Base-by-base conservation (phyloP, 2,113 vertebrate species). In the Hippocampus zosterae region DNA sequence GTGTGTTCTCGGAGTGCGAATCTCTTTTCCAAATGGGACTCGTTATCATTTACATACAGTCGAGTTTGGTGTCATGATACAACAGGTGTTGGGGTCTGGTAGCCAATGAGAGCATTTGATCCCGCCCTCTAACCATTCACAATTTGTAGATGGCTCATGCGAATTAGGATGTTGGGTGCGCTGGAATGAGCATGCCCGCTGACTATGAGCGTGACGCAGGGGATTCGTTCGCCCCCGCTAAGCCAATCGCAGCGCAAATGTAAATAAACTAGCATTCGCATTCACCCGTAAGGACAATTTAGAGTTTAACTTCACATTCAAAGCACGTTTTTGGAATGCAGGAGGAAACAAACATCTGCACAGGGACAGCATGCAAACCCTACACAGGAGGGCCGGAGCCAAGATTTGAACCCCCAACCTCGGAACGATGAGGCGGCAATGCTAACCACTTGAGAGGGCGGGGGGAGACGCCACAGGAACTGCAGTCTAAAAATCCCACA, bases 1-100 rank as follows among this genome's bases (percentile, higher is more conserved):
- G 27, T 5, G 9, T 79, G 74, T 13, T 44, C 85, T 81, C 71
- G 83, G 80, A 84, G 81, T 65, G 69, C 50, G 25, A 44, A 69
- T 73, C 50, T 68, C 41, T 44, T 73, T 41, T n/a, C 63, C 21
- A 62, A 68, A 77, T 75, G 67, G 44, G 73, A 80, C 46, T 48
- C 23, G 1, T 42, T 37, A 37, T 37, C 33, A 37, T 37, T 37
- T 37, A 37, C 33, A 12, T 44, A 44, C 42, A 15, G 1, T 50
- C 7, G 6, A 50, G 6, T 18, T 19, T 50, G 6, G 48, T 56
- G n/a, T 70, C 41, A 23, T 11, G 10, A 55, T 10, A 55, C 52
- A 27, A 13, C 25, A 57, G 55, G 12, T 37, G 55, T 12, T 57
- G 55, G 55, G 55, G 15, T 29, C 55, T 21, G 23, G 27, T 25